Evolutionary conservation across 2,888 invertebrate species (phyloP).

Genomic region (Chymomyza fuscimana): DNA sequence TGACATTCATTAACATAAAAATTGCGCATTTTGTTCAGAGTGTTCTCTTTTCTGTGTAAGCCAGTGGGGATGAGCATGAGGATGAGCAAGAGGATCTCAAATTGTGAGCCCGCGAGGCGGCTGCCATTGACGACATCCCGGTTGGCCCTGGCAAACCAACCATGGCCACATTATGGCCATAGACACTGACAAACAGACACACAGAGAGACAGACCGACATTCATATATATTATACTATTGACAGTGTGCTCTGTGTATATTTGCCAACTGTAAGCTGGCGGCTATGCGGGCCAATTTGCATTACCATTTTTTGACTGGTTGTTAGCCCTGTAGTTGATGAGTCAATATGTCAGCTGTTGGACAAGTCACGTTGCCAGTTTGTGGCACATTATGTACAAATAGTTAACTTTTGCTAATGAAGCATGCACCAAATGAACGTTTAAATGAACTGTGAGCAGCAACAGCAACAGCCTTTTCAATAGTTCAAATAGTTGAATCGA

Average conservation of each 20-base stretch:
- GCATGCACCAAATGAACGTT: background rate
- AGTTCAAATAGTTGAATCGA: constrained; percentile 32
- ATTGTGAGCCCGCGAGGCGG: constrained; percentile 13
- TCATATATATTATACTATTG: background rate
- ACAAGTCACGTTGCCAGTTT: constrained; percentile 60
- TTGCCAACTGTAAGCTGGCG: background rate
- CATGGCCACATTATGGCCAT: background rate
- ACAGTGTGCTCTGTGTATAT: constrained; percentile 20
- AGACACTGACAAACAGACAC: background rate
- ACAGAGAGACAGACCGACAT: background rate
- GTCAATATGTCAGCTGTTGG: constrained; percentile 67
- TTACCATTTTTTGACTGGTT: constrained; percentile 44
- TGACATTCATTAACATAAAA: constrained; percentile 73
- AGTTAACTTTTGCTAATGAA: background rate
- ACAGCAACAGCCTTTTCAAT: constrained; percentile 30
- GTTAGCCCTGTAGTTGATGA: constrained; percentile 63
- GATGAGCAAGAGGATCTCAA: too few species aligned
- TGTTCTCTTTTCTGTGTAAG: background rate
- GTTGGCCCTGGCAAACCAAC: background rate
- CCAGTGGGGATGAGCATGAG: background rate
- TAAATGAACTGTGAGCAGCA: constrained; percentile 22
- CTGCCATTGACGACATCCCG: constrained; percentile 39
- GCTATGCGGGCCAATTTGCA: constrained; percentile 54
- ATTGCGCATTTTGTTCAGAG: constrained; percentile 46
- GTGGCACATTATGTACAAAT: constrained; percentile 1